Evolutionary conservation across 2,797 vertebrate genomes (phyloP).

Genomic region (Streptopelia turtur): DNA sequence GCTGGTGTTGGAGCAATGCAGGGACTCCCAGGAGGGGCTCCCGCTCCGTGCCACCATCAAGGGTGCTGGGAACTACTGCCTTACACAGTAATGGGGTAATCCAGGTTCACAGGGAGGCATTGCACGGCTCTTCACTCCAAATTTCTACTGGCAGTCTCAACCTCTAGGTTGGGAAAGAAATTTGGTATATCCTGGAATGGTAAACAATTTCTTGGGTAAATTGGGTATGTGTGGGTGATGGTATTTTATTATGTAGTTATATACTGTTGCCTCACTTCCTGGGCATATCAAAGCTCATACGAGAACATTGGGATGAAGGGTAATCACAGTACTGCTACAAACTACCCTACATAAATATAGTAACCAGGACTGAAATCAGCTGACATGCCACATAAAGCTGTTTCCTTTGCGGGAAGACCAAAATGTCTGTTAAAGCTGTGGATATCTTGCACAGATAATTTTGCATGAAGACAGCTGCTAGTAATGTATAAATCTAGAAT

Average conservation of each 20-base stretch:
- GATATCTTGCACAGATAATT: not conserved
- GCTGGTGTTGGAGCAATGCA: not conserved
- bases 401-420: not conserved
- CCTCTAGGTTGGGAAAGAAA: not conserved
- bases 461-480: not conserved
- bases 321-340: not conserved
- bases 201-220: not conserved
- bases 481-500: not conserved
- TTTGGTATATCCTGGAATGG: not conserved
- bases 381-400: not conserved
- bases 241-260: not conserved
- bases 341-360: not conserved
- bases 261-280: not conserved
- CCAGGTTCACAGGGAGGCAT: not conserved
- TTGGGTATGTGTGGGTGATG: not conserved
- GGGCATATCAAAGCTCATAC: not conserved
- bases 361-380: not conserved
- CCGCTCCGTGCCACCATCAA: not conserved
- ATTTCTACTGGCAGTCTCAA: not conserved
- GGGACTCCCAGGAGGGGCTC: not conserved
- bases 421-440: not conserved
- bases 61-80: not conserved
- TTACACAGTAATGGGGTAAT: not conserved
- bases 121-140: not conserved
- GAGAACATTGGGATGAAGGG: not conserved